Conservation (phyloP, 1,140 invertebrate species). For the Calephelis virginiensis region DNA sequence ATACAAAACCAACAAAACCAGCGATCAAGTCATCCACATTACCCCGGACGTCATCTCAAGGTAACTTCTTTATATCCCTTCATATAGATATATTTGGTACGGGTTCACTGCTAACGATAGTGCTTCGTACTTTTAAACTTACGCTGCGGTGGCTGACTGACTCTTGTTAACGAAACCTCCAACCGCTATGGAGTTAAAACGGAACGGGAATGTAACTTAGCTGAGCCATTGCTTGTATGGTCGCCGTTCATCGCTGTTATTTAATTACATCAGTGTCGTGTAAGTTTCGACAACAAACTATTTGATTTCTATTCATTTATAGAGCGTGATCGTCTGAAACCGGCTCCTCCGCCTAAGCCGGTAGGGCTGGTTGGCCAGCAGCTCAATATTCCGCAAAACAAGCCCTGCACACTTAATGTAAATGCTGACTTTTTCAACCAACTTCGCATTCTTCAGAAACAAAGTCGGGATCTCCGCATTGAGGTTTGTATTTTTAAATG, state of each 20-base stretch:
- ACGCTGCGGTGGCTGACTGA: constrained; percentile 20
- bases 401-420: constrained; percentile 73
- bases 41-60: constrained; percentile 94
- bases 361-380: constrained; percentile 81
- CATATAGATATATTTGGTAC: constrained; percentile 7
- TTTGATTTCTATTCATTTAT: constrained; percentile 33
- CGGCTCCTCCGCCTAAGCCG: constrained; percentile 91
- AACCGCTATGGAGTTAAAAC: neutral
- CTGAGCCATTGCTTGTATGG: constrained; percentile 5
- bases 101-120: constrained; percentile 16
- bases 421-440: constrained; percentile 94
- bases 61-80: constrained; percentile 79
- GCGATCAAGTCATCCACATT: constrained; percentile 96
- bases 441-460: constrained; percentile 90
- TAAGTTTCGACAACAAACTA: constrained; percentile 9
- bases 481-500: constrained; percentile 82
- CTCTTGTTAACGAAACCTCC: neutral
- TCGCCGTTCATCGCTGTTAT: constrained; percentile 19
- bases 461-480: constrained; percentile 91
- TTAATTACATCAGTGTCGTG: neutral
- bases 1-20: constrained; percentile 95
- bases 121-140: constrained; percentile 8
- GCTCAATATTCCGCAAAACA: constrained; percentile 74
- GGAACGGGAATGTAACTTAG: neutral
- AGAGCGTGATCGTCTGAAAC: constrained; percentile 91